Percentiles rank a stretch among this genome's conserved stretches.
These are phyloP conservation scores for Coregonus suidteri DNA, from an alignment of 2,797 vertebrate species.

Conservation along the genomic window DNA sequence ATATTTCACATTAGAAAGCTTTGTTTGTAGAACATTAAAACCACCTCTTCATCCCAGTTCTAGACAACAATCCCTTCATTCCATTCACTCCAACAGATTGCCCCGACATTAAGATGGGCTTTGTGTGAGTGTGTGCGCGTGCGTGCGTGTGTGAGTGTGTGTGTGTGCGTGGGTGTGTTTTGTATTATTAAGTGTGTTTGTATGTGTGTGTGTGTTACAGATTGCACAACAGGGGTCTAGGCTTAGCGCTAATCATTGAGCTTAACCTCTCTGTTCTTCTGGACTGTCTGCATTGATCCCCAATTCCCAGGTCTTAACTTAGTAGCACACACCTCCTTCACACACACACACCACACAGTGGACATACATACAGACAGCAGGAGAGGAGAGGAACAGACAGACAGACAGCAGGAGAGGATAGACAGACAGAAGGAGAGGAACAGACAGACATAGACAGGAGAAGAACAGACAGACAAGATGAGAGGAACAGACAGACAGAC, in stretches of 20 bases:
- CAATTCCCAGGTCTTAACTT: slow-evolving; percentile 75
- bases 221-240: slow-evolving; percentile 67
- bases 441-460: neutral
- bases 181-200: slow-evolving; percentile 10
- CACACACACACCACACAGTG: slow-evolving; percentile 21
- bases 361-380: slow-evolving; percentile 8
- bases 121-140: slow-evolving; percentile 9
- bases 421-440: no score
- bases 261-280: slow-evolving; percentile 73
- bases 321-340: slow-evolving; percentile 53
- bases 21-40: neutral
- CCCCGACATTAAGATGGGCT: slow-evolving; percentile 5
- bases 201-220: slow-evolving; percentile 44
- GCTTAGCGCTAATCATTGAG: slow-evolving; percentile 76
- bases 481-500: no score
- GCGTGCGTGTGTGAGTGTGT: no score
- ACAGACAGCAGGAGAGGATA: no score
- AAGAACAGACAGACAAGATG: no score
- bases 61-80: neutral
- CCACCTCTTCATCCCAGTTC: neutral
- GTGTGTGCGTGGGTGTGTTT: neutral
- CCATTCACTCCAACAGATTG: slow-evolving; percentile 5
- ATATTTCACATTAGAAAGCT: neutral
- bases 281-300: slow-evolving; percentile 72
- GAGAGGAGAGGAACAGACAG: no score